These are phyloP conservation scores for Drosophila nasuta DNA, from an alignment of 1,140 invertebrate species.

Conservation along the genomic window DNA sequence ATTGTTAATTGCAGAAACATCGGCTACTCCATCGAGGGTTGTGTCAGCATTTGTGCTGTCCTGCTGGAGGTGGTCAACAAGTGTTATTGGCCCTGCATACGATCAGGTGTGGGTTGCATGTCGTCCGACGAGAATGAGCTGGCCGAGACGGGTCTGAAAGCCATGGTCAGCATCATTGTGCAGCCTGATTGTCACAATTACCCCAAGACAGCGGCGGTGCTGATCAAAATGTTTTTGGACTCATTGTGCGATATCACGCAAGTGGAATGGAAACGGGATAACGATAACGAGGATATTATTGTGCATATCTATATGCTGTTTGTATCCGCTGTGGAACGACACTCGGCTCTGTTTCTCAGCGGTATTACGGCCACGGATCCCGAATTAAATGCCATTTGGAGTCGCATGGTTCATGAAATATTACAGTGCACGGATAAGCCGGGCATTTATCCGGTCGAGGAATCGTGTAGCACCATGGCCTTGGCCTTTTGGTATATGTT, in stretches of 20 bases:
- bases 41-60: slow-evolving; percentile 72
- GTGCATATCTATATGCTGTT: slow-evolving; percentile 88
- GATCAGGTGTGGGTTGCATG: slow-evolving; percentile 84
- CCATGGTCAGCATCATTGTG: slow-evolving; percentile 86
- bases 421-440: slow-evolving; percentile 91
- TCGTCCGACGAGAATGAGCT: slow-evolving; percentile 86
- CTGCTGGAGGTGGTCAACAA: slow-evolving; percentile 81
- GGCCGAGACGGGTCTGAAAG: slow-evolving; percentile 88
- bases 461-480: slow-evolving; percentile 92
- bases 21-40: slow-evolving; percentile 85
- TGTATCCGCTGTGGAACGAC: slow-evolving; percentile 88
- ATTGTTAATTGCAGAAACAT: slow-evolving; percentile 51
- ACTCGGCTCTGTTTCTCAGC: slow-evolving; percentile 88
- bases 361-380: slow-evolving; percentile 84
- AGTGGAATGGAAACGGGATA: slow-evolving; percentile 82
- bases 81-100: slow-evolving; percentile 80
- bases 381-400: slow-evolving; percentile 83
- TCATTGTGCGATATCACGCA: slow-evolving; percentile 75
- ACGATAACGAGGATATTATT: slow-evolving; percentile 85
- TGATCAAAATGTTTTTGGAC: slow-evolving; percentile 85
- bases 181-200: slow-evolving; percentile 87
- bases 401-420: slow-evolving; percentile 85
- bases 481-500: slow-evolving; percentile 96
- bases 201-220: slow-evolving; percentile 85
- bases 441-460: slow-evolving; percentile 93